Conservation (phyloP, 2,113 vertebrate genomes). For the Tursiops truncatus region DNA sequence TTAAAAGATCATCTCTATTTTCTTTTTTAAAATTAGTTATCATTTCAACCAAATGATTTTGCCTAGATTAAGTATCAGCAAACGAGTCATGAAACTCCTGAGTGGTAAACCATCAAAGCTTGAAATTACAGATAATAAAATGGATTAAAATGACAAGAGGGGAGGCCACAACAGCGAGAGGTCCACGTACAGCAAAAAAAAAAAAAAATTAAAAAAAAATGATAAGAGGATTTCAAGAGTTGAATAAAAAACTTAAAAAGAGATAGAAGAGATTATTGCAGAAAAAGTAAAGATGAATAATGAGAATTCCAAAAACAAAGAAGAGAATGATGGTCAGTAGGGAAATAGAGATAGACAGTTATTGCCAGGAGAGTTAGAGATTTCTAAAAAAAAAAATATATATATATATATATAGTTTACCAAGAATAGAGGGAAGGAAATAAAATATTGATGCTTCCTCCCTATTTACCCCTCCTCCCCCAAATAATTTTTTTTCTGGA, state of each 20-base stretch:
- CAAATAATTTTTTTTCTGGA: not conserved
- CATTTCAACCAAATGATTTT: slow-evolving; percentile 7
- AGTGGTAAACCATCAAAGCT: not conserved
- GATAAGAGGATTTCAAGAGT: not conserved
- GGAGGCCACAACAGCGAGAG: no score
- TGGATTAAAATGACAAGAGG: not conserved
- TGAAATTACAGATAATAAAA: slow-evolving; percentile 35
- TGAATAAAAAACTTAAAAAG: not conserved
- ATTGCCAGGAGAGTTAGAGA: not conserved
- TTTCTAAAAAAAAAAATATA: not conserved
- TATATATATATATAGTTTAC: not conserved
- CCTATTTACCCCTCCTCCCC: not conserved
- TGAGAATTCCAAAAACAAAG: not conserved
- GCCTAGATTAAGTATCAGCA: not conserved
- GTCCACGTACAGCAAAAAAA: no score
- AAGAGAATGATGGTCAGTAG: not conserved
- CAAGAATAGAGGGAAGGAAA: not conserved
- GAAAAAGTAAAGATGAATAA: not conserved
- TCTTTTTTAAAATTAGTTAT: slow-evolving; percentile 21
- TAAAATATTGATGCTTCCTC: not conserved
- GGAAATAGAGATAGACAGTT: slow-evolving; percentile 17
- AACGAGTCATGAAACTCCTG: not conserved
- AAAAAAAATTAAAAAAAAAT: no score
- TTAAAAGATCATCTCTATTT: not conserved
- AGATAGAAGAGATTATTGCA: not conserved